Percentiles rank a stretch among this genome's conserved stretches.
Evolutionary conservation across 1,140 invertebrate species (phyloP).

Genomic region (Tribolium madens): DNA sequence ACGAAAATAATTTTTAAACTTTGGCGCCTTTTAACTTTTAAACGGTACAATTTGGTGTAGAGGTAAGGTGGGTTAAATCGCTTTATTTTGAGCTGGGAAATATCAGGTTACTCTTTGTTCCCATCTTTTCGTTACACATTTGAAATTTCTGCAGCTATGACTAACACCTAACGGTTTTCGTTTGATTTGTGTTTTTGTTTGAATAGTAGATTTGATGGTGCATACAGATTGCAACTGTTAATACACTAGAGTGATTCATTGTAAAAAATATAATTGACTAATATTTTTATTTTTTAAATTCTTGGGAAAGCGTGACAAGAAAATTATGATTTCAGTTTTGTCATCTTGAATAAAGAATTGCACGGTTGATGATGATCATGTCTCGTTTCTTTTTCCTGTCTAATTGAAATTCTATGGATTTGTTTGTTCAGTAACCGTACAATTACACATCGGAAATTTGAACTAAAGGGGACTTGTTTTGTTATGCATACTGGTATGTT

Average conservation of each 20-base stretch:
- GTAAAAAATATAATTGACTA: not conserved
- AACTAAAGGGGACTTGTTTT: not conserved
- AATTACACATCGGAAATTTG: constrained; percentile 33
- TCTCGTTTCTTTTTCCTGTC: constrained; percentile 9
- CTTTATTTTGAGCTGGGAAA: too few relatives aligned
- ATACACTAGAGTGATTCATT: not conserved
- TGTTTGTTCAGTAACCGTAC: constrained; percentile 14
- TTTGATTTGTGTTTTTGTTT: constrained; percentile 27
- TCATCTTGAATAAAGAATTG: not conserved
- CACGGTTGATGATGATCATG: constrained; percentile 8
- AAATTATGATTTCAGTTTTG: not conserved
- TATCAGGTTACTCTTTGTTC: too few relatives aligned
- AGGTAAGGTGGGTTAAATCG: too few relatives aligned
- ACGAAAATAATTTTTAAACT: too few relatives aligned
- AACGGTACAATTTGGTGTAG: too few relatives aligned
- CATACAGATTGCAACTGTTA: constrained; percentile 10
- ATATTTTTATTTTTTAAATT: not conserved
- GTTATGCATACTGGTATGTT: constrained; percentile 17
- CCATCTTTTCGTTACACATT: too few relatives aligned
- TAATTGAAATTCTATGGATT: constrained; percentile 25
- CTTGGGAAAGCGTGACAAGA: not conserved
- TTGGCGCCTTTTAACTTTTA: too few relatives aligned
- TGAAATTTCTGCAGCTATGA: not conserved
- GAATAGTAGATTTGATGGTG: not conserved
- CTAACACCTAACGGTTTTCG: constrained; percentile 36